Evolutionary conservation across 2,888 invertebrate species (phyloP), one percentile per base, ranked within the genome.

Genomic region (Petrolisthes manimaculis): DNA sequence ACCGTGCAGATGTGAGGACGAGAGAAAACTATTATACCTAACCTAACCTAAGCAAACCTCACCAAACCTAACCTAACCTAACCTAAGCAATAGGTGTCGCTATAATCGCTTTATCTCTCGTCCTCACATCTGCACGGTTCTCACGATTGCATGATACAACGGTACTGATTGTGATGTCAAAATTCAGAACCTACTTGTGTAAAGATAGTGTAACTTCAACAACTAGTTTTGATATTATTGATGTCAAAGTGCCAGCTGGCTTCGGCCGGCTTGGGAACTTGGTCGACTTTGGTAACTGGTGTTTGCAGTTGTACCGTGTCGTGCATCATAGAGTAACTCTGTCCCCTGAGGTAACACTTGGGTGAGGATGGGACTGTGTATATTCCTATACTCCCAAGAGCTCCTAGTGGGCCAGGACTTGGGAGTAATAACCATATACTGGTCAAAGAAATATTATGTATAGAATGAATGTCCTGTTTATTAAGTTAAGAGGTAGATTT

Each of bases 301-400:
- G 61, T 21, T n/a, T 88, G 74, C 81, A 84, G 84, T 75, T 61
- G 24, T 74, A 61, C 88, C 67, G 53, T 85, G 84, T 81, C 69
- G 75, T 81, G 79, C 88, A 84, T 84, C 84, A 84, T n/a, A 84
- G 84, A 82, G 18, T 5, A 88, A 81, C 55, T 80, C 56, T 56
- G 84, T 88, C 81, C 84, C 88, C 82, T 86, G 84, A 75, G 74
- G 61, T 75, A 71, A 75, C 37, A 67, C 61, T 67, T 51, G 24
- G 88, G 85, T 75, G 88, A 56, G 88, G 85, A 55, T 74, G 67
- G n/a, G 83, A 71, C 53, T 12, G 82, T 85, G 85, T 83, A 84
- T 85, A 88, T 81, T 84, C 83, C 81, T 74, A 24, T 8, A 84
- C 88, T 69, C 24, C 12, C 75, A 55, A 37, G 56, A 87, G 77